Percentiles rank a stretch among this genome's conserved stretches.
Conservation (phyloP, 2,113 vertebrate genomes). For the Hiodon alosoides region DNA sequence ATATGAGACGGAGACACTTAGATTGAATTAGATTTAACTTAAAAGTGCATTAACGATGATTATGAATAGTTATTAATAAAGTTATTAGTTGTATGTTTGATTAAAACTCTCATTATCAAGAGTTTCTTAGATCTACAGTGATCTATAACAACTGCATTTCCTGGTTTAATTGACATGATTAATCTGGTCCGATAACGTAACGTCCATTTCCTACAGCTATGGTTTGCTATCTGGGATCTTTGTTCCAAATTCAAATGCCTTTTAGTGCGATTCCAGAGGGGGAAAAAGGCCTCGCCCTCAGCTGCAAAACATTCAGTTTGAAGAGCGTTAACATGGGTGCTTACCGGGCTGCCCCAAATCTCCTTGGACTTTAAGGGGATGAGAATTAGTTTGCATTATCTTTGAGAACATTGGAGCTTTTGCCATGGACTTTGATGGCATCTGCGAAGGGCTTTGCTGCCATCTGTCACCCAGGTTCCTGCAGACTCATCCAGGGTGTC, state of each 20-base stretch:
- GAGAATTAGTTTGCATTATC: not conserved
- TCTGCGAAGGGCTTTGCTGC: not conserved
- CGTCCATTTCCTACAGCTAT: too few relatives aligned
- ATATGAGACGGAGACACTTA: too few relatives aligned
- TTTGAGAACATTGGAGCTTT: constrained; percentile 1
- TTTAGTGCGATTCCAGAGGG: too few relatives aligned
- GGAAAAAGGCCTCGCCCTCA: not conserved
- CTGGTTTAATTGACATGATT: too few relatives aligned
- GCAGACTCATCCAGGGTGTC: not conserved
- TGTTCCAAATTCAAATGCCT: not conserved
- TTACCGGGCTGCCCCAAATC: not conserved
- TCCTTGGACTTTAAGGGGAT: constrained; percentile 1
- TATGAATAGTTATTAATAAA: too few relatives aligned
- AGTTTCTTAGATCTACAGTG: too few relatives aligned
- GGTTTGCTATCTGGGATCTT: not conserved
- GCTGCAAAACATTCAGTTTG: not conserved
- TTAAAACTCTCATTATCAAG: too few relatives aligned
- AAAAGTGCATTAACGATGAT: too few relatives aligned
- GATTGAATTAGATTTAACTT: too few relatives aligned
- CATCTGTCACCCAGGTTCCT: not conserved
- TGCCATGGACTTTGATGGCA: not conserved
- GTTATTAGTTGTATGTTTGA: too few relatives aligned
- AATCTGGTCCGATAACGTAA: too few relatives aligned
- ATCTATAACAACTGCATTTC: too few relatives aligned
- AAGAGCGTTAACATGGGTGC: not conserved